Evolutionary conservation across 2,797 vertebrate genomes (phyloP), one percentile per base, ranked within the genome.

Genomic region (Hyperoplus lanceolatus): DNA sequence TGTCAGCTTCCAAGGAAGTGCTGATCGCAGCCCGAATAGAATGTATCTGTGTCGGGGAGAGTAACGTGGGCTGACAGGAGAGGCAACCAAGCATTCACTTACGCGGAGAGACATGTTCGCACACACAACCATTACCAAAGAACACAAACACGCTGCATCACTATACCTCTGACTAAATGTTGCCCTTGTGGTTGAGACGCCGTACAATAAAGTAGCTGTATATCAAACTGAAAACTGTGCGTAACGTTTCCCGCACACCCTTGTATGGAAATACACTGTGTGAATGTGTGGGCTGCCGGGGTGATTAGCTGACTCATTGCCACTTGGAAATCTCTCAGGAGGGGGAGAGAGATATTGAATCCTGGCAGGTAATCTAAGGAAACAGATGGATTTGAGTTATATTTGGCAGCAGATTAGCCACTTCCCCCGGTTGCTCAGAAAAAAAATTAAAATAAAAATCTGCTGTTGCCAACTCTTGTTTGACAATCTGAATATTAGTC

Each of bases 361-460:
- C 87, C 87, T 94, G 92, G 92, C 91, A 91, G 90, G 93, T 95
- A 92, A 94, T 93, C 93, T 90, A 85, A 91, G 88, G 92, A 92
- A 93, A 91, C 93, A 94, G 94, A 95, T 94, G 95, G 93, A 92
- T 94, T 94, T 92, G 83, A 86, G 90, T 93, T 94, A 93, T 94
- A 93, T 94, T 94, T 93, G 93, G 92, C 90, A 87, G 88, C 85
- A 91, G 94, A 95, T 95, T 93, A 94, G 87, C 87, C 82, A 87
- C 85, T 90, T 89, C 90, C 85, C 83, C 83, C 29, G 29, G 54
- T 87, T 80, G 88, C 89, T 92, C 85, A 85, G 77, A 91, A 90
- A 29, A 29, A 29, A 29, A 29, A 29, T 29, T 3, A 29, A 29
- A 29, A 29, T 29, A 29, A 29, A 29, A 91, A 78, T 88, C 79